Base-by-base conservation (phyloP, 2,797 vertebrate species). In the Anas acuta region DNA sequence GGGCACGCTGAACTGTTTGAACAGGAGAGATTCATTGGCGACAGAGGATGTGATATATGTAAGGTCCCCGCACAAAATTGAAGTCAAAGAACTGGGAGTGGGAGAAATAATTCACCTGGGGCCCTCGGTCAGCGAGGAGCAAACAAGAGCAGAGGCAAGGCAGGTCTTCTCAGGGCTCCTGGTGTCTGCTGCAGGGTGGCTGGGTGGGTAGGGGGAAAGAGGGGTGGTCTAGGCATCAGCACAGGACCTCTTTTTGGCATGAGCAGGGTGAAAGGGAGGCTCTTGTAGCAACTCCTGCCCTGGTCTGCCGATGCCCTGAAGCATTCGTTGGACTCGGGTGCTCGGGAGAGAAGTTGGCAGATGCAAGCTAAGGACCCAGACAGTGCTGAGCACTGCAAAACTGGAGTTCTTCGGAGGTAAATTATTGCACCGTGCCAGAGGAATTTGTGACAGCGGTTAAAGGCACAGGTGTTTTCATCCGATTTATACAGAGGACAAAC, bases 81-180 rank as follows among this genome's bases (percentile, higher is more conserved):
- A 81, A 95, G 82, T 87, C 93, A 91, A 72, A 87, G 54, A 75
- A 86, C 81, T 87, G 5, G 32, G 33, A 88, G 19, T 19, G 21
- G 66, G 61, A 89, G 78, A 90, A 85, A 87, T 93, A 95, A 93
- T 90, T 96, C 87, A 92, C 65, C 45, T 54, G 45, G 20, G 56
- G 25, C 12, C 14, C 3, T 35, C 58, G 72, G 39, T 92, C 72
- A 92, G 73, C 49, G 67, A 60, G 53, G 35, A 79, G 22, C 53
- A 92, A 95, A 79, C 35, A 79, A 87, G 61, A 91, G 21, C 39
- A 60, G 57, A 67, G 61, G 9, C 56, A 81, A 35, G 49, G 43
- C 77, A 84, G 53, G 4, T 92, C 51, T 88, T 35, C 64, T 92
- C 49, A 87, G 71, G 39, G 62, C 16, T 91, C 14, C 49, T 93